Evolutionary conservation across 92 coral and sea anemone species (phyloP).

Genomic region (Ricordea florida): DNA sequence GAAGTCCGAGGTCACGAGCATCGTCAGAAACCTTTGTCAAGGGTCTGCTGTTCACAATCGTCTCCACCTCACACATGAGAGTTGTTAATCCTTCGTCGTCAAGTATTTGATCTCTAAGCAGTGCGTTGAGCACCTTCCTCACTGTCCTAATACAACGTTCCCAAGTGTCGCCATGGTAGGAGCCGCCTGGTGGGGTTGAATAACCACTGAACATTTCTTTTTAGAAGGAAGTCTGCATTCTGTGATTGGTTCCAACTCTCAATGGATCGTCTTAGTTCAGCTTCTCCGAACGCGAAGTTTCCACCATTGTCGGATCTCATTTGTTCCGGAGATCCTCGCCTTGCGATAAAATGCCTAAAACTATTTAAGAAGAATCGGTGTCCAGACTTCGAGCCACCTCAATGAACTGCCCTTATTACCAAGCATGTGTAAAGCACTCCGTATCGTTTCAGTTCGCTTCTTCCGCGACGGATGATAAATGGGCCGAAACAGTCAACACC

Average conservation of each 20-base stretch:
- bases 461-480: too few relatives aligned
- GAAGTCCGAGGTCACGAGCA: neutral
- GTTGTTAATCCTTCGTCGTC: slow-evolving; percentile 23
- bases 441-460: too few relatives aligned
- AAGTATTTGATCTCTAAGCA: neutral
- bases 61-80: slow-evolving; percentile 11
- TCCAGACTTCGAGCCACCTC: neutral
- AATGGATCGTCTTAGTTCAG: too few relatives aligned
- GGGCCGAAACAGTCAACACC: too few relatives aligned
- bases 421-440: too few relatives aligned
- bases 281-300: too few relatives aligned
- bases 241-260: too few relatives aligned
- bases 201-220: slow-evolving; percentile 10
- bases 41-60: slow-evolving; percentile 25
- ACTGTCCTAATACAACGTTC: slow-evolving; percentile 21
- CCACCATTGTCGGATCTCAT: too few relatives aligned
- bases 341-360: too few relatives aligned
- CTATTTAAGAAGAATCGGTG: slow-evolving; percentile 18
- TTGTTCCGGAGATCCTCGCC: too few relatives aligned
- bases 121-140: slow-evolving; percentile 21
- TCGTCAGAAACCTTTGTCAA: slow-evolving; percentile 16
- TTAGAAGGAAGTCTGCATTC: too few relatives aligned
- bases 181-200: slow-evolving; percentile 38
- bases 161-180: slow-evolving; percentile 13
- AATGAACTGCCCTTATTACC: neutral